Evolutionary conservation across 2,888 invertebrate species (phyloP).

Genomic region (Mesorhabditis belari): DNA sequence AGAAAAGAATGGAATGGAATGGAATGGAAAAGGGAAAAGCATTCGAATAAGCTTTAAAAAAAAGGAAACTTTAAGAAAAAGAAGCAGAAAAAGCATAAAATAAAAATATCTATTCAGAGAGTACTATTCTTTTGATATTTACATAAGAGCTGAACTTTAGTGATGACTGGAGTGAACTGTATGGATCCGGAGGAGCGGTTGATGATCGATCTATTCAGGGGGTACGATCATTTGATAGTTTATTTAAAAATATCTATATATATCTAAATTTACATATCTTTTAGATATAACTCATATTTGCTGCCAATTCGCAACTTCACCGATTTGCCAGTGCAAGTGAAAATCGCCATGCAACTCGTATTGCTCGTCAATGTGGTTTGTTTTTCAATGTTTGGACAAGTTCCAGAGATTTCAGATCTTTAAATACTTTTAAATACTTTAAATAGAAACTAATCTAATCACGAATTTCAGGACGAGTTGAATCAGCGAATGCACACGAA

Average conservation of each 20-base stretch:
- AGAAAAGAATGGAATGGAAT: constrained; percentile 5
- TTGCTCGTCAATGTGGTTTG: constrained; percentile 59
- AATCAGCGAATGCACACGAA: constrained; percentile 54
- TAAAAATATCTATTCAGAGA: not conserved
- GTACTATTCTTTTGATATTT: not conserved
- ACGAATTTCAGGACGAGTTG: constrained; percentile 54
- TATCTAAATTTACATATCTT: not conserved
- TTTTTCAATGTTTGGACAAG: constrained; percentile 4
- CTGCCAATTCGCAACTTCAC: constrained; percentile 53
- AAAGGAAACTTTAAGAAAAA: not conserved
- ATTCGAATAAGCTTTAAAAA: not conserved
- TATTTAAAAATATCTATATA: not conserved
- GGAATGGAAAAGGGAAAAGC: not conserved
- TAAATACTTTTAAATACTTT: not conserved
- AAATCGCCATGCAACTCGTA: constrained; percentile 52
- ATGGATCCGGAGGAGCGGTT: constrained; percentile 55
- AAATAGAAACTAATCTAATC: not conserved
- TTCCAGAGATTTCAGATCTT: not conserved
- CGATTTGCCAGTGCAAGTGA: constrained; percentile 47
- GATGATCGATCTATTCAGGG: constrained; percentile 56
- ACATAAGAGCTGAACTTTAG: not conserved
- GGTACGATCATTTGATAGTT: constrained; percentile 54
- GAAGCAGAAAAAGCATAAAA: not conserved
- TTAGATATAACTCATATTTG: constrained; percentile 33
- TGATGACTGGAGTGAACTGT: constrained; percentile 2